Conservation (phyloP, 2,113 vertebrate species). For the Zosterops borbonicus region DNA sequence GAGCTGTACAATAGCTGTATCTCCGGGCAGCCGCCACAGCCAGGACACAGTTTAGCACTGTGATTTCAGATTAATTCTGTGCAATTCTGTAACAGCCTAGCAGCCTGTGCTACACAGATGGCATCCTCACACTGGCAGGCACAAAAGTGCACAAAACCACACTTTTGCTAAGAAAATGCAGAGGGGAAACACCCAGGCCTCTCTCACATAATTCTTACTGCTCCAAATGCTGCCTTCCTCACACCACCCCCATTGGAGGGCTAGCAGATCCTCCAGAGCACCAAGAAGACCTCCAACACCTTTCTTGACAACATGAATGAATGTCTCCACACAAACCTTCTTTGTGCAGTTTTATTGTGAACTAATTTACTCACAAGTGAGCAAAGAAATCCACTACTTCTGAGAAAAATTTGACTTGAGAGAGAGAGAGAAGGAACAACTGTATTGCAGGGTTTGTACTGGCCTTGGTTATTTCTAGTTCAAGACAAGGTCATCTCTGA, state of each 20-base stretch:
- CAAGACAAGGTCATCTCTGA: constrained; percentile 26
- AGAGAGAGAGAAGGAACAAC: neutral
- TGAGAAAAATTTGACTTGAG: neutral
- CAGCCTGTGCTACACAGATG: constrained; percentile 7
- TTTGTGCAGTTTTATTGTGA: neutral
- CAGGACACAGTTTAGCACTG: neutral
- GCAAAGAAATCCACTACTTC: neutral
- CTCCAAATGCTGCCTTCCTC: accelerated
- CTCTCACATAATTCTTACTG: neutral
- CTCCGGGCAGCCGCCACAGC: accelerated
- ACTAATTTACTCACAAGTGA: neutral
- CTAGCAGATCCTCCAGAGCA: neutral
- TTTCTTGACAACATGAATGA: neutral
- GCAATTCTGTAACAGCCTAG: neutral
- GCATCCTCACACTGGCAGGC: neutral
- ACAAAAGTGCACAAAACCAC: no score
- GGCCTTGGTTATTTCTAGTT: constrained; percentile 12
- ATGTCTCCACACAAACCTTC: neutral
- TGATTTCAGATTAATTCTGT: neutral
- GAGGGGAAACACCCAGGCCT: neutral
- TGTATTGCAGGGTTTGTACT: neutral
- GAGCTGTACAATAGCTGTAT: accelerated
- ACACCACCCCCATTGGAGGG: neutral
- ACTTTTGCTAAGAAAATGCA: neutral
- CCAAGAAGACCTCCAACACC: neutral